Evolutionary conservation across 1,140 invertebrate genomes (phyloP), one percentile per base, ranked within the genome.

Genomic region (Drosophila pruinosa): DNA sequence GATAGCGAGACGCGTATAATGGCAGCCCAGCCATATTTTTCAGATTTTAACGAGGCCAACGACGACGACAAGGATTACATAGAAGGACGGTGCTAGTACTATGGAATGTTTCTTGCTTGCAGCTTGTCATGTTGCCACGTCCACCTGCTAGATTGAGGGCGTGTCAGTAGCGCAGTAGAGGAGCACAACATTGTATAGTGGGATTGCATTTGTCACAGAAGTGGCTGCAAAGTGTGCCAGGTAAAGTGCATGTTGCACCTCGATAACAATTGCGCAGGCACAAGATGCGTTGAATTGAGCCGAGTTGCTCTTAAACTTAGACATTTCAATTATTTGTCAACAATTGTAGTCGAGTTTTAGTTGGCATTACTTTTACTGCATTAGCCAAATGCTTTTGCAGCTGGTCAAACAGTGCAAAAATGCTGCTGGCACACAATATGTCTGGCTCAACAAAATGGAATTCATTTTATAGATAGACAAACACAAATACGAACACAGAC

Each of bases 181-280:
- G n/a, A 47, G 45, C 43, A 41, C 80, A 85, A 83, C 80, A 69
- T 85, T 85, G 71, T 81, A 12, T 56, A 47, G n/a, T n/a, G n/a
- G 38, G 71, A 58, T 74, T 79, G 56, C 67, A 78, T 86, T 75
- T 86, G 81, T 82, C 81, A 88, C 88, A 86, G 88, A 88, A 86
- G 74, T 82, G 71, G 82, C 82, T 62, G 88, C 81, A 86, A 86
- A 88, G 82, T 78, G 78, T 50, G 26, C 47, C 47, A 47, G 43
- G 22, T 59, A 53, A 53, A 53, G 50, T 53, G 31, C 31, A 36
- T 31, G 17, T 53, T 53, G 50, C 48, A 28, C n/a, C 12, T 56
- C 6, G 12, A 39, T 3, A 56, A 38, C 19, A 39, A 24, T 15
- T 50, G 14, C 21, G 12, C n/a, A n/a, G n/a, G n/a, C n/a, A n/a